phyloP scores from a whole-genome alignment of 2,113 vertebrate species.

The Sardina pilchardus region DNA sequence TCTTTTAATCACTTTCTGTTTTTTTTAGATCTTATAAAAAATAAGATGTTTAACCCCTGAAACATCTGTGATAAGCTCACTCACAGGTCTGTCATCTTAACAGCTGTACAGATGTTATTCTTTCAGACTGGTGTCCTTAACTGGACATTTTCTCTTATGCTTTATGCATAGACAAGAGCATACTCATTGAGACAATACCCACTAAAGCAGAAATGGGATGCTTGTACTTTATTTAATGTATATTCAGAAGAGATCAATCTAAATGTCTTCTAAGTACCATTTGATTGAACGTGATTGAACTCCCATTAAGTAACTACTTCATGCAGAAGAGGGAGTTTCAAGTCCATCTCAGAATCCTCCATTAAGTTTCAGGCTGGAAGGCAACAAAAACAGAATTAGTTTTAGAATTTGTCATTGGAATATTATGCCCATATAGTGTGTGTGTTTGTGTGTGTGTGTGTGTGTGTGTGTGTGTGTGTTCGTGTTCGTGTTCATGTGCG shows the following conservation, averaged over 20 bases:
- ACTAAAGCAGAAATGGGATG: not conserved
- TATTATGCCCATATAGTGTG: not conserved
- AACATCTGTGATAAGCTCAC: not conserved
- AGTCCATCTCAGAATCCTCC: not conserved
- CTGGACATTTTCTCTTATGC: not conserved
- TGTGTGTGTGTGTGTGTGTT: too few species aligned
- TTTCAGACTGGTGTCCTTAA: not conserved
- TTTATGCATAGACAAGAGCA: not conserved
- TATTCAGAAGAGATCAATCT: not conserved
- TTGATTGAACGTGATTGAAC: not conserved
- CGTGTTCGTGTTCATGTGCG: not conserved
- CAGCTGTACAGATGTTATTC: too few species aligned
- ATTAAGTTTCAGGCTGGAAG: not conserved
- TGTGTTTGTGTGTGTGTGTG: too few species aligned
- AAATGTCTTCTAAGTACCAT: not conserved
- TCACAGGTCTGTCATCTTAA: not conserved
- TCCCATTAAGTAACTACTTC: not conserved
- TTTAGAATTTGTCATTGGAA: not conserved
- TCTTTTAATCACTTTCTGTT: too few species aligned
- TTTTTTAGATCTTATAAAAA: too few species aligned
- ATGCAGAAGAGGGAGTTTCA: constrained; percentile 13
- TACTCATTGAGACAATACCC: not conserved
- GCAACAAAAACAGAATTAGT: not conserved
- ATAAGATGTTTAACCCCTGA: not conserved
- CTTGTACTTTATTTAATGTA: not conserved